These are phyloP conservation scores for Drosophila aff. DNA, from an alignment of 1,140 invertebrate species.

Conservation along the genomic window DNA sequence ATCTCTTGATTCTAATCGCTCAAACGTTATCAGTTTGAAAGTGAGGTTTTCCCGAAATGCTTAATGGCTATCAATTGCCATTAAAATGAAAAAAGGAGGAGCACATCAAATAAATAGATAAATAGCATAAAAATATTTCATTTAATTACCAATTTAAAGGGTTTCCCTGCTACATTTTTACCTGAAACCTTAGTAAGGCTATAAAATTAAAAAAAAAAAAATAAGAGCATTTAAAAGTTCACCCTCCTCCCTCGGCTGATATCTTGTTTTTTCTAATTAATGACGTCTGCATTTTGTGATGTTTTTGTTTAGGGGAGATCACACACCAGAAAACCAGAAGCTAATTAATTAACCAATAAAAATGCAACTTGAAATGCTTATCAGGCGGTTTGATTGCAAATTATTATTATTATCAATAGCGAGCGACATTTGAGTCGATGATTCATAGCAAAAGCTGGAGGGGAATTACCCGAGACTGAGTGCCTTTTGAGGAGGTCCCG, in stretches of 20 bases:
- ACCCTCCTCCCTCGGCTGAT: neutral
- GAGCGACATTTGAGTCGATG: conserved; percentile 29
- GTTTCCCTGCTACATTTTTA: neutral
- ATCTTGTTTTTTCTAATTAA: conserved; percentile 29
- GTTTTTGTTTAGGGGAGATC: conserved; percentile 20
- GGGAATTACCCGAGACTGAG: conserved; percentile 15
- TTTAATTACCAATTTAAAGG: neutral
- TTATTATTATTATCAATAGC: conserved; percentile 31
- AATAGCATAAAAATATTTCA: neutral
- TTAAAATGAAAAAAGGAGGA: neutral
- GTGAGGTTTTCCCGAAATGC: conserved; percentile 25
- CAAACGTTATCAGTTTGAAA: conserved; percentile 3
- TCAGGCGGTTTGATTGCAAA: conserved; percentile 41
- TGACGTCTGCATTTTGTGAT: conserved; percentile 35
- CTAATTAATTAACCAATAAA: conserved; percentile 52
- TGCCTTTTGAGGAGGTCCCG: neutral
- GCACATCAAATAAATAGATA: neutral
- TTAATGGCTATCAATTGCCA: conserved; percentile 7
- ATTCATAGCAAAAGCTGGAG: conserved; percentile 18
- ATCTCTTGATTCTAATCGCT: conserved; percentile 19
- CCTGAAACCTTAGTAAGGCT: no score
- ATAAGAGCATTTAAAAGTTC: conserved; percentile 13
- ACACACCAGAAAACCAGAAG: conserved; percentile 12
- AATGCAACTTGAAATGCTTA: conserved; percentile 58
- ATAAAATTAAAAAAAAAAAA: neutral